These are phyloP conservation scores for Orycteropus afer DNA, from an alignment of 2,113 vertebrate genomes.

Conservation along the genomic window DNA sequence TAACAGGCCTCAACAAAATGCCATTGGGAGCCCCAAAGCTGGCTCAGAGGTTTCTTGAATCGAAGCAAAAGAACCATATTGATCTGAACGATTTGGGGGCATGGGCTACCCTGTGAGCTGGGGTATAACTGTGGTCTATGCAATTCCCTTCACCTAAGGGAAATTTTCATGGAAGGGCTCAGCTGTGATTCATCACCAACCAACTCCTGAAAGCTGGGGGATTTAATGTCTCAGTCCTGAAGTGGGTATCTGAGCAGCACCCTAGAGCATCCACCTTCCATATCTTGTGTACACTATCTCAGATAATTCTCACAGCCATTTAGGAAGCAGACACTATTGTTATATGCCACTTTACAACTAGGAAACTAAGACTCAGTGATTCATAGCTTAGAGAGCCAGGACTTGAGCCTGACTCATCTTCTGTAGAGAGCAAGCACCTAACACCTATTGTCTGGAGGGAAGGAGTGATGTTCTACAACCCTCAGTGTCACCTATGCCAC, in stretches of 20 bases:
- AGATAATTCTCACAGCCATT: background rate
- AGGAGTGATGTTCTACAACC: background rate
- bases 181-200: background rate
- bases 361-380: background rate
- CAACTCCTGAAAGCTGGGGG: background rate
- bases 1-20: background rate
- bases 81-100: background rate
- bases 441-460: background rate
- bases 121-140: background rate
- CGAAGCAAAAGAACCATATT: background rate
- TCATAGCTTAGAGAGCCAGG: background rate
- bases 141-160: background rate
- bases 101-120: background rate
- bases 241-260: background rate
- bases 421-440: background rate
- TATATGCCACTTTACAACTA: background rate
- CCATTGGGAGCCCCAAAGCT: background rate
- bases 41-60: background rate
- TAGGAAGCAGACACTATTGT: background rate
- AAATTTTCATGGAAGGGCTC: background rate
- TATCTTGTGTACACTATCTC: background rate
- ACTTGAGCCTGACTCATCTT: background rate
- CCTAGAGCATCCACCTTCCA: background rate
- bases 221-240: background rate
- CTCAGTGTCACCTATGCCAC: too few species aligned